These are phyloP conservation scores for Lagocephalus sceleratus DNA, from an alignment of 2,797 vertebrate genomes.

Conservation along the genomic window DNA sequence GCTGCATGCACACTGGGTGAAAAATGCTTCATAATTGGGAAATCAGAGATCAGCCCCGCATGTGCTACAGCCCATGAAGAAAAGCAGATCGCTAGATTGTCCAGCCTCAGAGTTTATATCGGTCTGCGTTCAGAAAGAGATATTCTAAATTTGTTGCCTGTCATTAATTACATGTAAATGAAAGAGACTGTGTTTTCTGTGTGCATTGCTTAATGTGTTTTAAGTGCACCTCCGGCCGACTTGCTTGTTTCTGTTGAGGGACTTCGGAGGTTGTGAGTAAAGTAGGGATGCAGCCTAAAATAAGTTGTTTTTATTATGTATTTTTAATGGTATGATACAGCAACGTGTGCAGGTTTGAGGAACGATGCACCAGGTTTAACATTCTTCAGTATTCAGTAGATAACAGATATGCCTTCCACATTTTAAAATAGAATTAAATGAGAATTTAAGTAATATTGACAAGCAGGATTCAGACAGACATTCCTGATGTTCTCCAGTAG, in stretches of 20 bases:
- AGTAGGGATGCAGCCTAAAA: too few species aligned
- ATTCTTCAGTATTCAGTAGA: too few species aligned
- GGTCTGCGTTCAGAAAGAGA: conserved; percentile 10
- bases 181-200: too few species aligned
- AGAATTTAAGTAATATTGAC: conserved; percentile 19
- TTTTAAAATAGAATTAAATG: not conserved
- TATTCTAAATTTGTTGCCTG: conserved; percentile 14
- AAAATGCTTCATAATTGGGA: conserved; percentile 52
- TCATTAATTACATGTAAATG: conserved; percentile 8
- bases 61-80: conserved; percentile 42
- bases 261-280: too few species aligned
- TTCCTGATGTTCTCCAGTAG: not conserved
- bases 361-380: too few species aligned
- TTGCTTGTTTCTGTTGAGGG: too few species aligned
- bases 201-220: too few species aligned
- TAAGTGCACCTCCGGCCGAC: too few species aligned
- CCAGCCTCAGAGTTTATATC: conserved; percentile 44
- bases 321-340: too few species aligned
- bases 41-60: conserved; percentile 54
- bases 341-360: too few species aligned
- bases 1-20: conserved; percentile 16
- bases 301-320: too few species aligned
- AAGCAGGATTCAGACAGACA: not conserved
- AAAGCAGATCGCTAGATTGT: conserved; percentile 57
- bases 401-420: too few species aligned